Base-by-base conservation (phyloP, 2,797 vertebrate species). In the Pteropus rufus region DNA sequence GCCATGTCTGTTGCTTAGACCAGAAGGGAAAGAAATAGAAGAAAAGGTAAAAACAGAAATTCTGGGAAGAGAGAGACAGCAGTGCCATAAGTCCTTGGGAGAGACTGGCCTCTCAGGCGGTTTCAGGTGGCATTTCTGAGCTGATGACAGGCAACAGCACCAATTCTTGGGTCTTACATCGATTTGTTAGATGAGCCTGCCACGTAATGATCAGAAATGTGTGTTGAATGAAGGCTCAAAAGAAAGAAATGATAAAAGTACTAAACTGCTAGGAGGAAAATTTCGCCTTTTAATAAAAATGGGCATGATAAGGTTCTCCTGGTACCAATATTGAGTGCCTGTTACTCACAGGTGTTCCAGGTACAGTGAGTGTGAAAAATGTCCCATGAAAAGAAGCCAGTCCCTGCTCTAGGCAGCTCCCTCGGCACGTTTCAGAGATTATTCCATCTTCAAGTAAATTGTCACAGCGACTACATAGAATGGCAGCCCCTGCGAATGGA, bases 201-300 rank as follows among this genome's bases (percentile, higher is more conserved):
- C 26, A 75, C n/a, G 14, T 80, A 14, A 12, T 9, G 29, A 29
- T 87, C 10, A 77, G 70, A 72, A 60, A 29, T 41, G 11, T 24
- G 75, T 82, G 34, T 60, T 49, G 34, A 58, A 67, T 76, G 24
- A 93, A 80, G 15, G 19, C 4, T 31, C 34, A 2, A 19, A 56
- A 82, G 54, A 54, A 34, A 76, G 11, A 83, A 97, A 31, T 89
- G 60, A 60, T 94, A 60, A 92, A 87, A 87, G 82, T 92, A 56
- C 29, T 60, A 24, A 85, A 64, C 21, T 67, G 9, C 34, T 73
- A 56, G 82, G 44, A 67, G 29, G 49, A 60, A 85, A 73, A 4
- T 41, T 36, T 41, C 80, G 9, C 31, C 62, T 62, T 77, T 60
- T n/a, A 19, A 29, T 39, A 79, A 56, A n/a, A 31, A 77, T 26